Conservation (phyloP, 2,113 vertebrate genomes). For the Podocnemis expansa region DNA sequence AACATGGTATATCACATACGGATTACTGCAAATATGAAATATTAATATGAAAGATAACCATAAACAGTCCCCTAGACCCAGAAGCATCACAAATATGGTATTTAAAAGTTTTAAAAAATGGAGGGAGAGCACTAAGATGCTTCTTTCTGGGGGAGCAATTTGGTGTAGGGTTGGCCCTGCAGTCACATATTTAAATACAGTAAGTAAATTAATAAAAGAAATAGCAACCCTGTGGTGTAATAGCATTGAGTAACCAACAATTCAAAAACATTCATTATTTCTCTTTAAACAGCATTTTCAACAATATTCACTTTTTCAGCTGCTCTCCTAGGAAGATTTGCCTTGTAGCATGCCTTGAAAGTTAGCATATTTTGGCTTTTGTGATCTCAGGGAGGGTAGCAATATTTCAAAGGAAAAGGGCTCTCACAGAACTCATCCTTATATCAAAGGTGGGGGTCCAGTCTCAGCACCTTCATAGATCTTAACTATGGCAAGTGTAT, state of each 20-base stretch:
- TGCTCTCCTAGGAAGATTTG: not conserved
- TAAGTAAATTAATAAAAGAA: not conserved
- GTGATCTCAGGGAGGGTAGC: not conserved
- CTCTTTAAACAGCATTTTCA: not conserved
- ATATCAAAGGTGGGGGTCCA: fast-evolving
- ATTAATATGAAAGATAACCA: no score
- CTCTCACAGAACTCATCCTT: not conserved
- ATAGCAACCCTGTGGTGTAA: not conserved
- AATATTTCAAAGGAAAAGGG: not conserved
- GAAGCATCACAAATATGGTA: no score
- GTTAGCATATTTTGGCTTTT: not conserved
- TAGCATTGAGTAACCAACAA: not conserved
- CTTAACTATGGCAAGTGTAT: not conserved
- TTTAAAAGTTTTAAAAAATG: no score
- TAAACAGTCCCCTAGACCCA: no score
- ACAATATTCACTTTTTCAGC: fast-evolving
- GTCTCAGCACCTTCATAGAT: not conserved
- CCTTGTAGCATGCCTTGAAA: not conserved
- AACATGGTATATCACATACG: no score
- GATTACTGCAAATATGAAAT: no score
- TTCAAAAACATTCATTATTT: not conserved
- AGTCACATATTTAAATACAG: not conserved
- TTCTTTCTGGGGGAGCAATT: no score
- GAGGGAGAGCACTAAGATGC: no score
- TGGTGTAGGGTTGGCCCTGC: no score